Conservation (phyloP, 2,888 invertebrate species). For the Mactromeris polynyma region DNA sequence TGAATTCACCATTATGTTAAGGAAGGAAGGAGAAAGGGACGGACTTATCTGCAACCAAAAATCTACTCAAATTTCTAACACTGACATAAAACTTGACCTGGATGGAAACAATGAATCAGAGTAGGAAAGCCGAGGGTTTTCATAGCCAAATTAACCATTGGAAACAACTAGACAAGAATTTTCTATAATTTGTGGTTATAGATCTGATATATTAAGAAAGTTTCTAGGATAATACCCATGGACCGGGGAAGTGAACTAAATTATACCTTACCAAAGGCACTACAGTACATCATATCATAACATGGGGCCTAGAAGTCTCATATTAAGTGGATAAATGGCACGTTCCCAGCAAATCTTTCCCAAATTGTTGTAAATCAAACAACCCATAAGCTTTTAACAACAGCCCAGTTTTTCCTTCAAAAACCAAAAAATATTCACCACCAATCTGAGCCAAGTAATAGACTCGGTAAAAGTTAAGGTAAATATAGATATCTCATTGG, state of each 20-base stretch:
- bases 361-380: background rate
- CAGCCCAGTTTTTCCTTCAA: background rate
- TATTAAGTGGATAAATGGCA: constrained; percentile 6
- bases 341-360: background rate
- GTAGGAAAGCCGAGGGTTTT: background rate
- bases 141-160: background rate
- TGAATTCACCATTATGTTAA: background rate
- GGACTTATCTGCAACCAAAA: too few relatives aligned
- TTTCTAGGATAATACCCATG: background rate
- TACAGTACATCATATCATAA: background rate
- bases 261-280: background rate
- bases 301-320: background rate
- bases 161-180: background rate
- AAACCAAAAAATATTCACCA: background rate
- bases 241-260: background rate
- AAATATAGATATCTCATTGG: too few relatives aligned
- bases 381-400: background rate
- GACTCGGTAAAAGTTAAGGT: too few relatives aligned
- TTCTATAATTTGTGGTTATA: background rate
- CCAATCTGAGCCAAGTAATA: background rate
- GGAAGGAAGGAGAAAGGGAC: too few relatives aligned
- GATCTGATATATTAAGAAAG: background rate
- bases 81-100: background rate
- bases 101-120: background rate
- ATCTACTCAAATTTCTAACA: background rate